Conservation (phyloP, 2,888 invertebrate species). For the Acanthococcus lagerstroemiae region DNA sequence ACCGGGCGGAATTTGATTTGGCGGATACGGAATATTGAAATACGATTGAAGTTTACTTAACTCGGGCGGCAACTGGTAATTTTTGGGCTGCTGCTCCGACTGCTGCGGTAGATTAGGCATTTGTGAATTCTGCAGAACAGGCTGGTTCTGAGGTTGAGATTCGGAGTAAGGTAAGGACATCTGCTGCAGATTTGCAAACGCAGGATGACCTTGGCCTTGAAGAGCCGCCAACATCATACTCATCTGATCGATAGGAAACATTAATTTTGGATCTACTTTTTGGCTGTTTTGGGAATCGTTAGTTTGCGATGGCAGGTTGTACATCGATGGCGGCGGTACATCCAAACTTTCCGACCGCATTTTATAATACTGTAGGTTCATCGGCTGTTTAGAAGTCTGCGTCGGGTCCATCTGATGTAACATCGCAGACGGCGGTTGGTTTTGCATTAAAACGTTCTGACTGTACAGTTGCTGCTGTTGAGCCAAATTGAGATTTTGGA, state of each 20-base stretch:
- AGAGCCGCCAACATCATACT: background rate
- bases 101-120: too few species aligned
- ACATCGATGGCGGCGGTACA: background rate
- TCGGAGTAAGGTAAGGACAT: background rate
- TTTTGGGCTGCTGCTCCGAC: background rate
- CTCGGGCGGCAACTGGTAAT: conserved; percentile 1
- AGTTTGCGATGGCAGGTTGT: background rate
- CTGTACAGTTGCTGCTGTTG: background rate
- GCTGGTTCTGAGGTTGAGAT: background rate
- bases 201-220: background rate
- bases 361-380: conserved; percentile 16
- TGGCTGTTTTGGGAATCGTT: background rate
- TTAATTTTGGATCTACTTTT: background rate
- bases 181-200: background rate
- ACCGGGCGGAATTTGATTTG: conserved; percentile 1
- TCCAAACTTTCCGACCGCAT: conserved; percentile 18
- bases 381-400: background rate
- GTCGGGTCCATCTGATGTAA: conserved; percentile 1
- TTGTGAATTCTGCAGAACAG: too few species aligned
- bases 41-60: background rate
- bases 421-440: background rate
- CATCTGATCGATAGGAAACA: background rate
- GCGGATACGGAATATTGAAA: conserved; percentile 1
- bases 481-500: conserved; percentile 1
- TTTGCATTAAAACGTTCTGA: background rate